phyloP scores from a whole-genome alignment of 2,113 vertebrate species.

The Ranitomeya variabilis region DNA sequence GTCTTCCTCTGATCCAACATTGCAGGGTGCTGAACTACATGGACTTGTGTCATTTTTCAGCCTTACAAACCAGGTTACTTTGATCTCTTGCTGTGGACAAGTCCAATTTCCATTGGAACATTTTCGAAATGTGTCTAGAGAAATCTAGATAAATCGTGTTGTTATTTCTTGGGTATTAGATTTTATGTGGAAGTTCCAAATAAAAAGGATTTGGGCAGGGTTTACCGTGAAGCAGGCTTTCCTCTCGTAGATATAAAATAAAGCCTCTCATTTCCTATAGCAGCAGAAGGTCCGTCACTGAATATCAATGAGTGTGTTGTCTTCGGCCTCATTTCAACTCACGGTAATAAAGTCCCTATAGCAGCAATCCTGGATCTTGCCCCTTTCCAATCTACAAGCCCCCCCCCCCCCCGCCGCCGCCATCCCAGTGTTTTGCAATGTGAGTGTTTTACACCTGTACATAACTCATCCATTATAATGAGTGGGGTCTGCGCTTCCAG shows the following conservation, averaged over 20 bases:
- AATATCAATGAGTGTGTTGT: slow-evolving; percentile 10
- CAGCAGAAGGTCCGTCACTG: background rate
- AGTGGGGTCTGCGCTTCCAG: background rate
- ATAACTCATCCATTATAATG: background rate
- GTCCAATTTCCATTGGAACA: too few relatives aligned
- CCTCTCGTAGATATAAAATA: slow-evolving; percentile 10
- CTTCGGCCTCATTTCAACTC: slow-evolving; percentile 16
- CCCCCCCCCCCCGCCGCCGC: background rate
- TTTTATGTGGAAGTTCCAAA: background rate
- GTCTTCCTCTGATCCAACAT: too few relatives aligned
- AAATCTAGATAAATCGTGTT: background rate
- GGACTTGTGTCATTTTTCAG: too few relatives aligned
- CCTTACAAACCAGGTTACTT: too few relatives aligned
- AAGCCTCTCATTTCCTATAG: background rate
- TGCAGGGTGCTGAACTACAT: too few relatives aligned
- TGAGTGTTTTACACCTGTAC: background rate
- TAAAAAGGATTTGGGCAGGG: background rate
- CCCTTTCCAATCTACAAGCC: background rate
- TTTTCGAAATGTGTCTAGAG: background rate
- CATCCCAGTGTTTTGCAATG: background rate
- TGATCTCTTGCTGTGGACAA: too few relatives aligned
- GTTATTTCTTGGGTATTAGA: background rate
- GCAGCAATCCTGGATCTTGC: background rate
- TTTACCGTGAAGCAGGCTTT: background rate
- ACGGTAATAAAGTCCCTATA: slow-evolving; percentile 7